These are phyloP conservation scores for Jacana jacana DNA, from an alignment of 2,113 vertebrate species.

Conservation along the genomic window DNA sequence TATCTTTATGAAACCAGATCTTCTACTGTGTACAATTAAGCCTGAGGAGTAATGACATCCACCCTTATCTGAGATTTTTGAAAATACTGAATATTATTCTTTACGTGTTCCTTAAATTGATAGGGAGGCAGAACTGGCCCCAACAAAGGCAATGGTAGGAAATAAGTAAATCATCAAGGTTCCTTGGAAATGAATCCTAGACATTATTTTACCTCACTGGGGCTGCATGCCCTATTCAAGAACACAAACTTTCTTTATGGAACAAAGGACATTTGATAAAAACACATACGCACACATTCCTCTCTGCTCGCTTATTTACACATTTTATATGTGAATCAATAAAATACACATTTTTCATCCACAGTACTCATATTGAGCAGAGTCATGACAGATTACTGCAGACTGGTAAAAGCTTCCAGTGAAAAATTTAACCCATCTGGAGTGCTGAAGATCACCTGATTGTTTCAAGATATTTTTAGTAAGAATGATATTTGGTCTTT, in stretches of 20 bases:
- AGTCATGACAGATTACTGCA: not conserved
- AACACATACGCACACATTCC: not conserved
- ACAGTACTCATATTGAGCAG: not conserved
- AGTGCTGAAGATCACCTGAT: slow-evolving; percentile 17
- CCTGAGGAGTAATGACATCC: not conserved
- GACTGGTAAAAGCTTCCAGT: not conserved
- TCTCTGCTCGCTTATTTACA: slow-evolving; percentile 33
- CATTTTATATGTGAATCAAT: not conserved
- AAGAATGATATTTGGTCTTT: slow-evolving; percentile 13
- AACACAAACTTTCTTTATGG: not conserved
- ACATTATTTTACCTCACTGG: not conserved
- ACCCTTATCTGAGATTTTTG: not conserved
- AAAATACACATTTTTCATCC: not conserved
- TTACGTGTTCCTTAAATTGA: not conserved
- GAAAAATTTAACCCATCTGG: slow-evolving; percentile 7
- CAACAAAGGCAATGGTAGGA: not conserved
- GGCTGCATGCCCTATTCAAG: not conserved
- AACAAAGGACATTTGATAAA: slow-evolving; percentile 4
- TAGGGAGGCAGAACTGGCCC: not conserved
- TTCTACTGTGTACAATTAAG: not conserved
- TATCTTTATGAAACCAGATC: not conserved
- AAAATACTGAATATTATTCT: not conserved
- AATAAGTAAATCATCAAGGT: not conserved
- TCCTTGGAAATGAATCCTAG: not conserved
- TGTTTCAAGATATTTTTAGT: slow-evolving; percentile 29